Conservation (phyloP, 2,888 invertebrate genomes). For the Phaedon cochleariae region DNA sequence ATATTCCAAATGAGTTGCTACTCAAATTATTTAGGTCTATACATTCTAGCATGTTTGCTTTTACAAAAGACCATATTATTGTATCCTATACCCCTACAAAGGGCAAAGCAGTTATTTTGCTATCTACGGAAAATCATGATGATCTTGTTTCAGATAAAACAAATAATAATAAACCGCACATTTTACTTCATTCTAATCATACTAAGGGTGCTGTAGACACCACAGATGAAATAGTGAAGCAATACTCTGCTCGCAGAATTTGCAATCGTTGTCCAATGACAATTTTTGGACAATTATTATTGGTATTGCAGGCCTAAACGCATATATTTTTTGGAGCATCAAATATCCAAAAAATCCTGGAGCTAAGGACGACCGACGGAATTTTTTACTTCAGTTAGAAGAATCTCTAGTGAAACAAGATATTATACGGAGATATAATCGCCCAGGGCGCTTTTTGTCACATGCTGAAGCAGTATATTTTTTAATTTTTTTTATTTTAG, state of each 20-base stretch:
- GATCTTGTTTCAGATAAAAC: slow-evolving; percentile 13
- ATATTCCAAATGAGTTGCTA: slow-evolving; percentile 17
- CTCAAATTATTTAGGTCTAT: slow-evolving; percentile 17
- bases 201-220: slow-evolving; percentile 22
- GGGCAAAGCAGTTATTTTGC: slow-evolving; percentile 21
- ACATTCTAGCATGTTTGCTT: slow-evolving; percentile 6
- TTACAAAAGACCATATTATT: slow-evolving; percentile 22
- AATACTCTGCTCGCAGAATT: slow-evolving; percentile 6
- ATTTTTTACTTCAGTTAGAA: neutral
- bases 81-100: slow-evolving; percentile 16
- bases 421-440: slow-evolving; percentile 3
- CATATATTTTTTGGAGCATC: slow-evolving; percentile 1
- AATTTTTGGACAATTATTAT: slow-evolving; percentile 8
- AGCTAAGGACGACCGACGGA: neutral
- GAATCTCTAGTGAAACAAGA: neutral
- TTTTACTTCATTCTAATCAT: slow-evolving; percentile 8
- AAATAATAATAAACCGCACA: slow-evolving; percentile 3
- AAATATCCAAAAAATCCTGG: slow-evolving; percentile 1
- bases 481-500: no score
- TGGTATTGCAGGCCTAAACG: neutral
- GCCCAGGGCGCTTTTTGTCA: neutral
- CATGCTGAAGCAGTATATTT: slow-evolving; percentile 7
- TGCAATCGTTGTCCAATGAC: slow-evolving; percentile 6
- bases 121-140: slow-evolving; percentile 25
- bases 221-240: slow-evolving; percentile 17